Base-by-base conservation (phyloP, 2,797 vertebrate genomes). In the Leptodactylus fallax region DNA sequence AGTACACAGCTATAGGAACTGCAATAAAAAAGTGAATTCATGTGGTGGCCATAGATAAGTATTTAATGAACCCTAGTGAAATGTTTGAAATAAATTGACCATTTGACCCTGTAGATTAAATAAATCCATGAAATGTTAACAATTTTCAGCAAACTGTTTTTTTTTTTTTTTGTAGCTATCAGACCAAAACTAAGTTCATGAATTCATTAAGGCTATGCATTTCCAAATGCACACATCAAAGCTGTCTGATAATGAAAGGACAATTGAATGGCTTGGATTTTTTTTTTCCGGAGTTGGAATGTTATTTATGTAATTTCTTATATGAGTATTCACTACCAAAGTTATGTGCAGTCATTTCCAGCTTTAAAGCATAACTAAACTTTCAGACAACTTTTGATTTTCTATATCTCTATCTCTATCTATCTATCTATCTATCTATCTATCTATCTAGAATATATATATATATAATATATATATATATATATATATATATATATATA, bases 121-220 rank as follows among this genome's bases (percentile, higher is more conserved):
- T 76, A 51, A 76, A 76, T 21, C 19, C 36, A 51, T 76, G 23
- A 76, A n/a, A n/a, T n/a, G n/a, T n/a, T n/a, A n/a, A n/a, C 27
- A 21, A 51, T 49, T 21, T 49, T 49, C 21, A 51, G 47, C 72
- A 76, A 49, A 76, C 16, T 19, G 21, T 51, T 76, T 21, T 51
- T 51, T 76, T 21, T 51, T 76, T 47, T 76, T 51, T 76, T 51
- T 76, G 17, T 10, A 76, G 21, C 14, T 76, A n/a, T 76, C 21
- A 51, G 72, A 49, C 53, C 19, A 9, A 79, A 79, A 27, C 55
- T n/a, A 56, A 58, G 47, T 27, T 56, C 23, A 79, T 56, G 53
- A 79, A 79, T 79, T 79, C 53, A 79, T 79, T 79, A 79, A 58
- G 53, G 77, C 9, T 76, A 76, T 51, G 72, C 19, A 58, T 79